Evolutionary conservation across 2,888 invertebrate species (phyloP).

Genomic region (Ephialtes manifestator): DNA sequence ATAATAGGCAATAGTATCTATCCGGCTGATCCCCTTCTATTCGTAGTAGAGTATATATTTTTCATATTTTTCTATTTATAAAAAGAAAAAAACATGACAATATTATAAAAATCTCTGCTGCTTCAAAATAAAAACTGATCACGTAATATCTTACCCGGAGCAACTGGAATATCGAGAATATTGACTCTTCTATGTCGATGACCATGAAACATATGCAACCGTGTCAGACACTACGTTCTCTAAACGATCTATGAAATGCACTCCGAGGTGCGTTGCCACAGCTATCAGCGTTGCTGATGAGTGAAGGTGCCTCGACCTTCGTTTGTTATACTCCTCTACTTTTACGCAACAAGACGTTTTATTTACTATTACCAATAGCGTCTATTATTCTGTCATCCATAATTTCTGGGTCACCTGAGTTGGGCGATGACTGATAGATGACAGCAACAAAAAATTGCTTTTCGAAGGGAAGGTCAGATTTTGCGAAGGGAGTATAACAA

Average conservation of each 20-base stretch:
- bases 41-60: too few species aligned
- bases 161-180: slow-evolving; percentile 61
- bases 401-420: slow-evolving; percentile 56
- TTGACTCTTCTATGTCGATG: slow-evolving; percentile 62
- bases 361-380: slow-evolving; percentile 59
- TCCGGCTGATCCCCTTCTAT: too few species aligned
- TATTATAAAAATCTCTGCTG: background rate
- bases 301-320: slow-evolving; percentile 70
- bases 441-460: slow-evolving; percentile 25
- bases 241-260: slow-evolving; percentile 58
- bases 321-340: slow-evolving; percentile 28
- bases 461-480: slow-evolving; percentile 50
- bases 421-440: background rate
- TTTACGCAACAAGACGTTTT: slow-evolving; percentile 60
- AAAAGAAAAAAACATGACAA: background rate
- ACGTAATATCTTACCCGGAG: slow-evolving; percentile 9
- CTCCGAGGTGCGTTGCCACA: slow-evolving; percentile 53
- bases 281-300: slow-evolving; percentile 64
- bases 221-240: slow-evolving; percentile 60
- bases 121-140: slow-evolving; percentile 1
- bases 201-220: slow-evolving; percentile 68
- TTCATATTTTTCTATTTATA: background rate
- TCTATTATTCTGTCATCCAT: slow-evolving; percentile 42
- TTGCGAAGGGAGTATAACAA: slow-evolving; percentile 31
- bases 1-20: too few species aligned